Percentiles rank a stretch among this genome's conserved stretches.
Evolutionary conservation across 30 jellyfish, hydroid and myxozoan genomes (phyloP).

Genomic region (Pseudorhiza aurosa): DNA sequence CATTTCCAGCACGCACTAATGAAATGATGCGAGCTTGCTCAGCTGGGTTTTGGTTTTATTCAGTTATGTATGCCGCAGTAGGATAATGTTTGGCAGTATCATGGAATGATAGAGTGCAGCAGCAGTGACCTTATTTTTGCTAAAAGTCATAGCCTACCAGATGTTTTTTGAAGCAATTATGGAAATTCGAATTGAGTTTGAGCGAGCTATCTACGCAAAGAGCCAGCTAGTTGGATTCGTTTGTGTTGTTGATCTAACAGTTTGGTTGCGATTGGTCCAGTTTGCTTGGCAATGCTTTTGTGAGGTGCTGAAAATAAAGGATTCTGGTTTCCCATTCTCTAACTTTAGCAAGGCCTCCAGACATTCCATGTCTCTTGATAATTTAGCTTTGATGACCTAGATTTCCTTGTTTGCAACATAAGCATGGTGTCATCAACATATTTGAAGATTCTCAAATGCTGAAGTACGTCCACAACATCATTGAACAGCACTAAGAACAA

Average conservation of each 20-base stretch:
- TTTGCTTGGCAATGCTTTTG: slow-evolving; percentile 51
- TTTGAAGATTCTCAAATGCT: too few species aligned
- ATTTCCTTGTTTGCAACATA: too few species aligned
- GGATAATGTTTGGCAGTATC: background rate
- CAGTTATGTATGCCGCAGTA: background rate
- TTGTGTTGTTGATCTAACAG: slow-evolving; percentile 52
- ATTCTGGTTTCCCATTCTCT: slow-evolving; percentile 6
- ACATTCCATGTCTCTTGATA: background rate
- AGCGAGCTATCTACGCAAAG: slow-evolving; percentile 56
- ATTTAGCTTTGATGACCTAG: too few species aligned
- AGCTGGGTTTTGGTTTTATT: slow-evolving; percentile 1
- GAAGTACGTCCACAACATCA: too few species aligned
- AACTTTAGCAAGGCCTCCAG: background rate
- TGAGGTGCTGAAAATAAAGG: slow-evolving; percentile 35
- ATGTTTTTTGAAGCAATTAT: background rate
- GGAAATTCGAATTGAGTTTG: slow-evolving; percentile 1
- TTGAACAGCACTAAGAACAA: too few species aligned
- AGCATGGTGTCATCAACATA: too few species aligned
- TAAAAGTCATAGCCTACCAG: background rate
- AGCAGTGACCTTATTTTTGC: background rate
- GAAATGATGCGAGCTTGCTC: slow-evolving; percentile 1
- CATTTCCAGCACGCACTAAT: background rate
- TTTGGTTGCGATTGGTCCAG: slow-evolving; percentile 53
- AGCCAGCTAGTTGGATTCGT: slow-evolving; percentile 41
- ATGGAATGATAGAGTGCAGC: slow-evolving; percentile 2